Evolutionary conservation across 2,797 vertebrate genomes (phyloP).

Genomic region (Sylvilagus floridanus): DNA sequence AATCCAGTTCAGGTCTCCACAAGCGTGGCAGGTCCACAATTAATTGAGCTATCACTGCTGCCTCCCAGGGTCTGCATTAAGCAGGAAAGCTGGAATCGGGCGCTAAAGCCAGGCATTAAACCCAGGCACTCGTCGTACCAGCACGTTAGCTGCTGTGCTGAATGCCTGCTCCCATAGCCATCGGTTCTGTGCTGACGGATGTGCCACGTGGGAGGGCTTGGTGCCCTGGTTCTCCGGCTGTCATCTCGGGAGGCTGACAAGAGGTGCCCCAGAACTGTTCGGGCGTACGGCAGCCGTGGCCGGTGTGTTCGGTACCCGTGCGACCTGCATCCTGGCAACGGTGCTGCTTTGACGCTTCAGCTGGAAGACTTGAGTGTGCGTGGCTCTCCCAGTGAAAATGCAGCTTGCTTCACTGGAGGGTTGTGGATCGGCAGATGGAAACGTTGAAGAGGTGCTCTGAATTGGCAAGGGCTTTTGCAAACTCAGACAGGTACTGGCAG

Average conservation of each 20-base stretch:
- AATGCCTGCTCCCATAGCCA: too few species aligned
- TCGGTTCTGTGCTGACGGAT: not conserved
- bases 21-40: too few species aligned
- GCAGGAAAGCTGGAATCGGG: too few species aligned
- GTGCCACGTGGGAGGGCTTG: not conserved
- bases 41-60: too few species aligned
- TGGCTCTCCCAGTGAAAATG: not conserved
- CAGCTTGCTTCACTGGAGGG: not conserved
- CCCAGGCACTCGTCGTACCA: too few species aligned
- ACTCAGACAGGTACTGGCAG: not conserved
- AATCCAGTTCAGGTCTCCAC: too few species aligned
- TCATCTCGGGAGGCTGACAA: not conserved
- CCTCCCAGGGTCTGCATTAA: too few species aligned
- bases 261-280: not conserved
- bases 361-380: not conserved
- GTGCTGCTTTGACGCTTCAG: not conserved
- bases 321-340: not conserved
- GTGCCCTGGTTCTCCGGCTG: not conserved
- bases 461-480: not conserved
- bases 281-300: not conserved
- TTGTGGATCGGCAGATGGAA: not conserved
- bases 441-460: not conserved
- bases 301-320: fast-evolving
- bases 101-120: too few species aligned
- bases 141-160: too few species aligned